Conservation (phyloP, 2,888 invertebrate genomes). For the Polydesmus complanatus region DNA sequence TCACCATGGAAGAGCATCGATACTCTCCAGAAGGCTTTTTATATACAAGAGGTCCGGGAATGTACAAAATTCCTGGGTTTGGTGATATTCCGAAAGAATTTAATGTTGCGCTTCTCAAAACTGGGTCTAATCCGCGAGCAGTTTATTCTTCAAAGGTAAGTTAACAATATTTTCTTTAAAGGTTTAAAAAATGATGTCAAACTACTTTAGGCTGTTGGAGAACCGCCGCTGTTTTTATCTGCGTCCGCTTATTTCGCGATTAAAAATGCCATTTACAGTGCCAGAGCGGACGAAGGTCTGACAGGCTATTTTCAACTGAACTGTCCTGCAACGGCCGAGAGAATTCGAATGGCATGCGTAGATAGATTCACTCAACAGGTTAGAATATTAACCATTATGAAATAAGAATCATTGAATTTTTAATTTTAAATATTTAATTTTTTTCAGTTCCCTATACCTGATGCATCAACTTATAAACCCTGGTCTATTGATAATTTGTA, state of each 20-base stretch:
- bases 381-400: not conserved
- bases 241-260: conserved; percentile 81
- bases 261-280: conserved; percentile 67
- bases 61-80: conserved; percentile 87
- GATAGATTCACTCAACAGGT: conserved; percentile 71
- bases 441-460: conserved; percentile 3
- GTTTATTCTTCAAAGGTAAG: conserved; percentile 86
- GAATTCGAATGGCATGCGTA: conserved; percentile 75
- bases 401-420: not conserved
- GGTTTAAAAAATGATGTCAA: not conserved
- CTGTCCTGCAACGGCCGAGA: conserved; percentile 75
- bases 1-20: conserved; percentile 75
- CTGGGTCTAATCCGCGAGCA: conserved; percentile 76
- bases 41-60: conserved; percentile 77
- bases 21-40: conserved; percentile 70
- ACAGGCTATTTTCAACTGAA: conserved; percentile 47
- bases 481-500: conserved; percentile 1
- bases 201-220: conserved; percentile 79
- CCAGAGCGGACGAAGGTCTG: conserved; percentile 54
- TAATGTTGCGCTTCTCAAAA: conserved; percentile 80
- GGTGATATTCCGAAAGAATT: conserved; percentile 82
- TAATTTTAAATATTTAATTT: not conserved
- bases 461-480: conserved; percentile 2
- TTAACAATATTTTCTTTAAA: not conserved
- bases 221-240: conserved; percentile 84